Conservation (phyloP, 2,797 vertebrate genomes). For the Mus caroli region DNA sequence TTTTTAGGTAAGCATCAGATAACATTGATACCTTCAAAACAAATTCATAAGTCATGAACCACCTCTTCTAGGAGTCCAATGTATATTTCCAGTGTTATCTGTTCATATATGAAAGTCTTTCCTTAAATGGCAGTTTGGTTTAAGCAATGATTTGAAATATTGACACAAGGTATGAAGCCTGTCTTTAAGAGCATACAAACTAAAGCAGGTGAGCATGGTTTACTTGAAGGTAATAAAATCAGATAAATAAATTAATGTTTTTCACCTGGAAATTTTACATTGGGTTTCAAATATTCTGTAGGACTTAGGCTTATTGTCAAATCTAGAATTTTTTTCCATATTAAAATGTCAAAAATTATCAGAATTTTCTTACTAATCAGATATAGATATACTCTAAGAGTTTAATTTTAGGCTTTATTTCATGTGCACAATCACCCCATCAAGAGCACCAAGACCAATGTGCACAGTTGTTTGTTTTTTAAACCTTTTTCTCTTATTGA, state of each 20-base stretch:
- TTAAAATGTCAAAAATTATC: not conserved
- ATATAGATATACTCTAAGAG: not conserved
- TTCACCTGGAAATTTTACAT: not conserved
- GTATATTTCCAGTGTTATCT: not conserved
- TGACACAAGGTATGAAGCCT: not conserved
- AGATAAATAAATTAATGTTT: constrained; percentile 5
- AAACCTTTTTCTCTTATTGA: not conserved
- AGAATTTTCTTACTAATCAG: not conserved
- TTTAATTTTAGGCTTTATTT: not conserved
- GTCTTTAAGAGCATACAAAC: not conserved
- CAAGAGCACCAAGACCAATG: not conserved
- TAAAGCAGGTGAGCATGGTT: not conserved
- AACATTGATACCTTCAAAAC: not conserved
- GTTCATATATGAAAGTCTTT: not conserved
- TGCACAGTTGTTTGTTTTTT: not conserved
- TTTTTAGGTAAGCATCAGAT: not conserved
- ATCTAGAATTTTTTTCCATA: not conserved
- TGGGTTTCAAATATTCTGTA: not conserved
- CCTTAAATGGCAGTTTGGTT: not conserved
- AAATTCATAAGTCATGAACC: not conserved
- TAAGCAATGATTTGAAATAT: not conserved
- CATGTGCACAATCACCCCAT: not conserved
- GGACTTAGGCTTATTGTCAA: not conserved
- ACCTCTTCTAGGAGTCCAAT: not conserved
- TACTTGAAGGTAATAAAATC: not conserved